A percentile compares a stretch with the other conserved stretches of the same genome.
Evolutionary conservation across 2,797 vertebrate genomes (phyloP).

Genomic region (Hippocampus kuda): DNA sequence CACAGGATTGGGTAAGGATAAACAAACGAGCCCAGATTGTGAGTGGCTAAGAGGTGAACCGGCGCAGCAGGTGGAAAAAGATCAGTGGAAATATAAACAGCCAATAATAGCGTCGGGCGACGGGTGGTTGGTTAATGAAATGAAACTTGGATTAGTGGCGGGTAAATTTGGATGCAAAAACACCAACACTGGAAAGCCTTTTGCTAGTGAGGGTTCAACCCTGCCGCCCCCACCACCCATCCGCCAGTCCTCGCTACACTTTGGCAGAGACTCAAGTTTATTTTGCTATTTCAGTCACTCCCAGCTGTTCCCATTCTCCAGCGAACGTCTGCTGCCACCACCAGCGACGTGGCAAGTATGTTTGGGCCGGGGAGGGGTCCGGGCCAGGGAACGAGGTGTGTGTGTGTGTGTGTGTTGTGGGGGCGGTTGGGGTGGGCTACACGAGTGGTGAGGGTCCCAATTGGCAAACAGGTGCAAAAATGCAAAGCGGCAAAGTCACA

Average conservation of each 20-base stretch:
- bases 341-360: constrained; percentile 29
- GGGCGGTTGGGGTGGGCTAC: background rate
- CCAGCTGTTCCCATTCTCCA: constrained; percentile 60
- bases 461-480: constrained; percentile 35
- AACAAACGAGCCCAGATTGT: constrained; percentile 23
- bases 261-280: constrained; percentile 44
- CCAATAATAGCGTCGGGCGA: constrained; percentile 18
- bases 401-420: background rate
- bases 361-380: constrained; percentile 22
- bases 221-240: background rate
- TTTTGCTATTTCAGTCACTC: constrained; percentile 61
- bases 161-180: constrained; percentile 40
- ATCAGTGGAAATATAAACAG: constrained; percentile 38
- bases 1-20: background rate
- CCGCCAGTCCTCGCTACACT: background rate
- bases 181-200: constrained; percentile 16
- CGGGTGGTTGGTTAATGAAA: constrained; percentile 19
- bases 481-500: constrained; percentile 38
- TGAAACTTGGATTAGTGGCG: constrained; percentile 24
- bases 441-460: background rate
- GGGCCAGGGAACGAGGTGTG: background rate
- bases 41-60: background rate
- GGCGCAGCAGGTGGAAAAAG: background rate
- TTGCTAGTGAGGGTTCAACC: background rate
- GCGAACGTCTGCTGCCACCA: constrained; percentile 43